Conservation (phyloP, 2,797 vertebrate species). For the Chaenodraco wilsoni region DNA sequence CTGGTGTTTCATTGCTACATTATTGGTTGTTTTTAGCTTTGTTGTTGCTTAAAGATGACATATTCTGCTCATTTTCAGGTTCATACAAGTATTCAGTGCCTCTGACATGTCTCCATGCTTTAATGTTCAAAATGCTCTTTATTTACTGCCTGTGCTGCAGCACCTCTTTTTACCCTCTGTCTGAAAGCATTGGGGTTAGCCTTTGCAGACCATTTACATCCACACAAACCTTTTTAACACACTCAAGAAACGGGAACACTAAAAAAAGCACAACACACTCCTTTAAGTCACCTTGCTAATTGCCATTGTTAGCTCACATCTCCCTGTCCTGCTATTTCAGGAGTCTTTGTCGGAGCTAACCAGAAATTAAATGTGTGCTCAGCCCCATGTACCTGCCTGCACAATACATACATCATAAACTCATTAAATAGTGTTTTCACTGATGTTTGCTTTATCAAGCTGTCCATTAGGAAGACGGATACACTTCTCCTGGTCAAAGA, state of each 20-base stretch:
- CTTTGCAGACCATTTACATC: too few species aligned
- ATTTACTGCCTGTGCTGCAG: too few species aligned
- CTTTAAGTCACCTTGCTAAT: too few species aligned
- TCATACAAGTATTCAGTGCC: too few species aligned
- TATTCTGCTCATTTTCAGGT: too few species aligned
- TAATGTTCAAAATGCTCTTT: too few species aligned
- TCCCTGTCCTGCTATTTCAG: background rate
- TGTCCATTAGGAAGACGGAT: background rate
- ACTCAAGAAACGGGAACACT: too few species aligned
- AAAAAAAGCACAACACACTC: too few species aligned
- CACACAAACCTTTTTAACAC: too few species aligned
- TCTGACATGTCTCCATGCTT: too few species aligned
- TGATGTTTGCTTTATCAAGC: background rate
- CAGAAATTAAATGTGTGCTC: background rate
- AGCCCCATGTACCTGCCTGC: background rate
- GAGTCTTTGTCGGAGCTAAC: background rate
- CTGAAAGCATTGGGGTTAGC: too few species aligned
- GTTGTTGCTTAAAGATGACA: background rate
- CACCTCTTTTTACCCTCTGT: too few species aligned
- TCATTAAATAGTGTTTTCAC: background rate
- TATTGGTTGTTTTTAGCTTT: background rate
- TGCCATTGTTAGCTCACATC: background rate
- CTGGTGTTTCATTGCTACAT: background rate
- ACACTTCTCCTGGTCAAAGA: slow-evolving; percentile 8
- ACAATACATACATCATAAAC: background rate